phyloP scores from a whole-genome alignment of 2,797 vertebrate species.

The Enteromius treurensis region DNA sequence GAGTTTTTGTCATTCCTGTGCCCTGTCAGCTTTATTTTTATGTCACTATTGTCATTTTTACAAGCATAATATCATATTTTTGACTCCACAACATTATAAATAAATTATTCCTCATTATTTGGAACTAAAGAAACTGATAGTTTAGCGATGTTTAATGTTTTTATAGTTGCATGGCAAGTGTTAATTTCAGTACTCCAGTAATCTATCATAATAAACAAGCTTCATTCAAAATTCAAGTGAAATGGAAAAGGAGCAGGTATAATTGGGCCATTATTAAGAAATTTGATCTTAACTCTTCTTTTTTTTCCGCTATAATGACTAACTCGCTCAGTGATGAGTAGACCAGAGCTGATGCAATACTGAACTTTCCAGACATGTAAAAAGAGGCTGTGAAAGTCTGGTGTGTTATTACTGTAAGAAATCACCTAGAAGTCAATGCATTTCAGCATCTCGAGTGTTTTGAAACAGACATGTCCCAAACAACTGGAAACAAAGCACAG shows the following conservation, averaged over 20 bases:
- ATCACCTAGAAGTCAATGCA: neutral
- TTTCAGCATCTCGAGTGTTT: neutral
- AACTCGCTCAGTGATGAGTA: neutral
- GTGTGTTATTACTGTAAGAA: neutral
- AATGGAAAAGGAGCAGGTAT: neutral
- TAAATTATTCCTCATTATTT: neutral
- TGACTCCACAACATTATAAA: neutral
- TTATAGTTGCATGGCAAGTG: neutral
- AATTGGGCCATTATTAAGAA: neutral
- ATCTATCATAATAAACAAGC: neutral
- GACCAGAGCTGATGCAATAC: neutral
- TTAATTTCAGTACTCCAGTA: neutral
- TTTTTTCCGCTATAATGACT: neutral
- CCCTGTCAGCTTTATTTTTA: neutral
- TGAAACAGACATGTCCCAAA: neutral
- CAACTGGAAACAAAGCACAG: neutral
- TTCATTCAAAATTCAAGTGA: neutral
- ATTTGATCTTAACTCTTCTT: neutral
- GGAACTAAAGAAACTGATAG: neutral
- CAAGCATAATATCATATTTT: neutral
- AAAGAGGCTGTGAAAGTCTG: neutral
- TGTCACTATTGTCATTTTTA: neutral
- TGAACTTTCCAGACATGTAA: neutral
- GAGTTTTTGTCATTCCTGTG: neutral
- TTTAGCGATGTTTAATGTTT: neutral